Evolutionary conservation across 2,113 vertebrate genomes (phyloP).

Genomic region (Hemiprocne comata): DNA sequence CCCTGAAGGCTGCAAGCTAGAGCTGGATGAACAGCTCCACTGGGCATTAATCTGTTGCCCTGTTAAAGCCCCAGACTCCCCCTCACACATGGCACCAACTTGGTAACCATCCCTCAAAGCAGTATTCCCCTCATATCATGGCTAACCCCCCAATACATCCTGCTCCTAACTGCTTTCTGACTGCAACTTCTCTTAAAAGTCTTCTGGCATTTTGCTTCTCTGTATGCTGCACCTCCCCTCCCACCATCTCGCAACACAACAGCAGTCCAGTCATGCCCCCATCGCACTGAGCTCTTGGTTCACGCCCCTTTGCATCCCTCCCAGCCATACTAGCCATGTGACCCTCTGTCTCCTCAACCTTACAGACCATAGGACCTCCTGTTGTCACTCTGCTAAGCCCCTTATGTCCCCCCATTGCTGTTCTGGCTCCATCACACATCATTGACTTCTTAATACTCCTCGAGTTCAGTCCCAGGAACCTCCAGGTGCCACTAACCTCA

Average conservation of each 20-base stretch:
- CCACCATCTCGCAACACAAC: neutral
- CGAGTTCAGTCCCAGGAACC: neutral
- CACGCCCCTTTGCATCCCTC: neutral
- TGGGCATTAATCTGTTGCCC: neutral
- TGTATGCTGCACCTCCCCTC: neutral
- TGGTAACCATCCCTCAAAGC: neutral
- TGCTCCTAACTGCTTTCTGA: neutral
- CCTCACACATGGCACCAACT: neutral
- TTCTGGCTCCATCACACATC: neutral
- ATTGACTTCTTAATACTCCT: neutral
- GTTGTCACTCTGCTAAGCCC: neutral
- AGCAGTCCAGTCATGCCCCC: neutral
- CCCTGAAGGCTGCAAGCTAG: neutral
- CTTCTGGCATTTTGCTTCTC: neutral
- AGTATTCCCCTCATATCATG: neutral
- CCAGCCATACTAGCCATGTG: neutral
- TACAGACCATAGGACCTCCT: neutral
- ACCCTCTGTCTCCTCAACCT: neutral
- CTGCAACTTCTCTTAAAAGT: neutral
- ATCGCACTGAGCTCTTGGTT: neutral
- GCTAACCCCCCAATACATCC: neutral
- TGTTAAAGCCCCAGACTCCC: neutral
- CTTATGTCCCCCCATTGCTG: neutral
- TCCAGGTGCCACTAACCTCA: neutral
- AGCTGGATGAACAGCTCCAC: neutral